Evolutionary conservation across 2,113 vertebrate species (phyloP).

Genomic region (Amazona vittata): DNA sequence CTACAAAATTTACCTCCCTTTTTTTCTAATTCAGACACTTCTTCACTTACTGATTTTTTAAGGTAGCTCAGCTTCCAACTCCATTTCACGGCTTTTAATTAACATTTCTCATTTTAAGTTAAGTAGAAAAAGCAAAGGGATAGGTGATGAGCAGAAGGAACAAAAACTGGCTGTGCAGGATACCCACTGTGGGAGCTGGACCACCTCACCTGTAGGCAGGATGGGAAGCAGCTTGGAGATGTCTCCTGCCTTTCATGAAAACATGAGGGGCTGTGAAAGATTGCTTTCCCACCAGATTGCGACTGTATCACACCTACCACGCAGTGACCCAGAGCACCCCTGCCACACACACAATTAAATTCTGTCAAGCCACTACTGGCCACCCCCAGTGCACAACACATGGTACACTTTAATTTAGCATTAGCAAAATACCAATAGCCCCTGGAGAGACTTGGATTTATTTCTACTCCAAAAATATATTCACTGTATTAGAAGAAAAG

Average conservation of each 20-base stretch:
- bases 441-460: background rate
- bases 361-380: conserved; percentile 26
- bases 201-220: background rate
- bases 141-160: background rate
- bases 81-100: background rate
- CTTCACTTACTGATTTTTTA: background rate
- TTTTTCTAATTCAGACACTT: background rate
- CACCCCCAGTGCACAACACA: background rate
- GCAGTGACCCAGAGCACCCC: background rate
- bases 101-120: background rate
- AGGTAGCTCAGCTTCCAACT: background rate
- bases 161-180: background rate
- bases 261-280: background rate
- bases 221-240: background rate
- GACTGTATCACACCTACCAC: background rate
- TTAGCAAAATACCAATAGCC: conserved; percentile 31
- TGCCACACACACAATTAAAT: conserved; percentile 18
- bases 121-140: background rate
- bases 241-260: background rate
- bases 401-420: background rate
- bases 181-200: background rate
- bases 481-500: conserved; percentile 31
- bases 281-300: background rate
- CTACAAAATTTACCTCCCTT: background rate
- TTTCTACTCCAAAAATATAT: conserved; percentile 1